Evolutionary conservation across 2,888 invertebrate species (phyloP), one percentile per base, ranked within the genome.

Genomic region (Hyalella azteca): DNA sequence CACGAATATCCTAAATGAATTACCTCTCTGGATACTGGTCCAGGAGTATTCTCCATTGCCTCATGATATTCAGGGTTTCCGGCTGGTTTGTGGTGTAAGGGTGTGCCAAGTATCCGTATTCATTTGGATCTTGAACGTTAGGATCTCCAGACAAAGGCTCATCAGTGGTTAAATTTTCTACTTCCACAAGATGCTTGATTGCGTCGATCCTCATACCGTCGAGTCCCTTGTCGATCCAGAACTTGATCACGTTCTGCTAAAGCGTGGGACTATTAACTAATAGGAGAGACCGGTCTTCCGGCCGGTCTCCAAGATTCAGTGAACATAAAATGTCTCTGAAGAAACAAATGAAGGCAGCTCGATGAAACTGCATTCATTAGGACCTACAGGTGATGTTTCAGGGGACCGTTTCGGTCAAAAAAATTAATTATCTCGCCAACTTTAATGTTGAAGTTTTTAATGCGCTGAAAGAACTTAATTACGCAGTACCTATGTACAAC

Each of bases 71-170:
- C 78, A 81, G 89, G 89, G 85, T 93, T 83, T 90, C 90, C 26
- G 90, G 88, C 86, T 91, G 91, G 89, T 93, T 92, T 81, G 90
- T 90, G 5, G 93, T 93, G 80, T 91, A 89, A 0, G 88, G 87
- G 87, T 94, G 94, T 1, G 89, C 88, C 87, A 91, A 92, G 88
- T 91, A 94, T 11, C 88, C 88, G 87, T 93, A 93, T 83, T 92
- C 88, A 0, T 90, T 88, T 32, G 82, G 77, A 77, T 82, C 5
- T 7, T 73, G 76, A 7, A 66, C 48, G 32, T 32, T 78, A 15
- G 81, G 32, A 39, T 73, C 76, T 22, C 50, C 80, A 11, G 73
- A 75, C 40, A 82, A 19, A 22, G 77, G 81, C 79, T 85, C 84
- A 81, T 85, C 80, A 1, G 29, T 0, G 45, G 60, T 60, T 22